Conservation (phyloP, 2,888 invertebrate species). For the Hirtodrosophila alboralis region DNA sequence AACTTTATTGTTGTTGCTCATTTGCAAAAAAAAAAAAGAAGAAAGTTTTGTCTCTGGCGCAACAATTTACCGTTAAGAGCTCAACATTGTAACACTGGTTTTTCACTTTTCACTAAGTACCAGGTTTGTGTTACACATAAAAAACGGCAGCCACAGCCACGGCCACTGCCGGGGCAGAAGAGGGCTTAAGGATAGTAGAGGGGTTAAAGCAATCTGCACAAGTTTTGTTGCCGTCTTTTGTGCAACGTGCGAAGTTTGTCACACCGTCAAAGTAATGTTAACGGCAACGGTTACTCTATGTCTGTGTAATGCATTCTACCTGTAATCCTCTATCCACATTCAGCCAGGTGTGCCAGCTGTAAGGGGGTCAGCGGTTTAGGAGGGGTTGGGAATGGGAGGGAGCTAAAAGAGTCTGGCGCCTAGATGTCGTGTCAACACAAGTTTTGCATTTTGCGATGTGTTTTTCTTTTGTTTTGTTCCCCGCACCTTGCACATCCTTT, state of each 20-base stretch:
- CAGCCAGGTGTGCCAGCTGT: slow-evolving; percentile 26
- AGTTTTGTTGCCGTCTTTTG: slow-evolving; percentile 65
- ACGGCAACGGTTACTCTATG: slow-evolving; percentile 31
- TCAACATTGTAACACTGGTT: slow-evolving; percentile 75
- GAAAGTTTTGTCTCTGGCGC: slow-evolving; percentile 65
- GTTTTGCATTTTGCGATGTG: slow-evolving; percentile 72
- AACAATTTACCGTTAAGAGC: slow-evolving; percentile 75
- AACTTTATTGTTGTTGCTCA: slow-evolving; percentile 62
- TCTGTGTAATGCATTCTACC: slow-evolving; percentile 49
- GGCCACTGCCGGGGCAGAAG: slow-evolving; percentile 26
- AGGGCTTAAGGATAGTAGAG: not conserved
- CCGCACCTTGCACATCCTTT: slow-evolving; percentile 30
- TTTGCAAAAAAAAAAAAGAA: slow-evolving; percentile 38
- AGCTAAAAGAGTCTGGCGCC: slow-evolving; percentile 28
- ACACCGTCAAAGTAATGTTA: slow-evolving; percentile 66
- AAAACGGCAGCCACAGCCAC: too few relatives aligned
- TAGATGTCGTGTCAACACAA: slow-evolving; percentile 69
- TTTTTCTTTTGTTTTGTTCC: slow-evolving; percentile 48
- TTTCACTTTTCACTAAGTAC: slow-evolving; percentile 77
- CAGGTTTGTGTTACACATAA: slow-evolving; percentile 70
- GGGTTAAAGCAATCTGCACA: slow-evolving; percentile 58
- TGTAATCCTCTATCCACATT: slow-evolving; percentile 52
- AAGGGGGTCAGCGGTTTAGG: not conserved
- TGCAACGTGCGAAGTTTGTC: slow-evolving; percentile 73
- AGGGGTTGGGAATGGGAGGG: slow-evolving; percentile 8